Evolutionary conservation across 2,113 vertebrate genomes (phyloP), one percentile per base, ranked within the genome.

Genomic region (Neolamprologus toae): DNA sequence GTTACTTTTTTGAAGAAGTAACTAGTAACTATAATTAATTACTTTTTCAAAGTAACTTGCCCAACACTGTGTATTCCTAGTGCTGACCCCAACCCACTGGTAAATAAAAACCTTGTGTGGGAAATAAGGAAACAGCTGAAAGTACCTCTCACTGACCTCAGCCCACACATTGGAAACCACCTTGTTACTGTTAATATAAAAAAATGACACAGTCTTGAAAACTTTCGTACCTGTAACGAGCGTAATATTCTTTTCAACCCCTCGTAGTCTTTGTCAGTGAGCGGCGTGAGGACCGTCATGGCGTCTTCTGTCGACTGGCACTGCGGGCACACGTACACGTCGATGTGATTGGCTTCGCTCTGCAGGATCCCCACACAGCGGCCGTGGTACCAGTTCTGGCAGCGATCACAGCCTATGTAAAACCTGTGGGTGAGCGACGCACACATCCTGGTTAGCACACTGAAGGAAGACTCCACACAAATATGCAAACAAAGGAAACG

Each of bases 341-440:
- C 99, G 86, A 99, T 99, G 95, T 98, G 98, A 26, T 97, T 99
- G 31, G 98, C 99, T 95, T 99, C 99, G 42, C 99, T 99, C 92
- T 99, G 99, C 88, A 99, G 95, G 91, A 99, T 99, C 96, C 99
- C 99, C 88, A 99, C 98, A 5, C 99, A 99, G 95, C 99, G 98
- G 81, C 99, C 99, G 7, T 99, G 99, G 95, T 98, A 99, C 99
- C 99, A 99, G 95, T 99, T 99, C 97, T 99, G 99, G 93, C 99
- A 99, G 49, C 98, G 98, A 93, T 99, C 99, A 13, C 98, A 99
- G 95, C 99, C 99, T 53, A 99, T 99, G 94, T 99, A 99, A 94
- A 99, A 99, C 94, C 99, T 99, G 92, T 1, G n/a, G 59, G 55
- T 2, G 49, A 37, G 12, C 3, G 21, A 10, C 1, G 1, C 16